Conservation (phyloP, 1,140 invertebrate species). For the Aphidius ervi region DNA sequence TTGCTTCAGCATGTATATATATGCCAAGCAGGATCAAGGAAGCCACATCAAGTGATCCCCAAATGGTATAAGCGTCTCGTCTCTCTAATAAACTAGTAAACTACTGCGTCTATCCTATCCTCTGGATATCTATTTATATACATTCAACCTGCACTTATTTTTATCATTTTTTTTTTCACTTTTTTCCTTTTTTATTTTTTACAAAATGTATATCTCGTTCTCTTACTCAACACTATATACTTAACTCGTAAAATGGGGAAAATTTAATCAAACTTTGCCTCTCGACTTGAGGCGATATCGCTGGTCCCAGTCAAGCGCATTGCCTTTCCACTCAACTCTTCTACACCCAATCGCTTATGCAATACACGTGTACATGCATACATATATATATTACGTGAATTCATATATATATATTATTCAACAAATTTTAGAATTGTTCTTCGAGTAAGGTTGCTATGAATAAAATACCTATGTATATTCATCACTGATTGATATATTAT, state of each 20-base stretch:
- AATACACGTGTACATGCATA: slow-evolving; percentile 1
- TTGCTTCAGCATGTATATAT: neutral
- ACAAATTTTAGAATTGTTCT: neutral
- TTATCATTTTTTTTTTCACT: neutral
- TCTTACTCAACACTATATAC: neutral
- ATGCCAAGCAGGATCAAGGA: slow-evolving; percentile 10
- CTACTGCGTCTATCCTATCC: neutral
- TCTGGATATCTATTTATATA: neutral
- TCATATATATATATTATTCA: neutral
- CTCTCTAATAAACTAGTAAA: slow-evolving; percentile 14
- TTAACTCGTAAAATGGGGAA: slow-evolving; percentile 31
- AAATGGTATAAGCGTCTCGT: slow-evolving; percentile 1
- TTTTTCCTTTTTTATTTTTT: no score
- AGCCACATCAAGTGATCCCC: slow-evolving; percentile 14
- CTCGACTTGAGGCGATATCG: slow-evolving; percentile 14
- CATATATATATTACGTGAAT: neutral
- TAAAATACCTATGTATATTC: no score
- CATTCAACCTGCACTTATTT: neutral
- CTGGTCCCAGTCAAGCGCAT: slow-evolving; percentile 12
- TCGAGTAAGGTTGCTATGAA: no score
- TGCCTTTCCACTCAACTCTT: no score
- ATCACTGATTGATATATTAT: no score
- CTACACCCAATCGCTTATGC: neutral
- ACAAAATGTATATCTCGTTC: neutral
- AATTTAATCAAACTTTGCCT: slow-evolving; percentile 39